Evolutionary conservation across 2,888 invertebrate genomes (phyloP), one percentile per base, ranked within the genome.

Genomic region (Tenthredo mesomela): DNA sequence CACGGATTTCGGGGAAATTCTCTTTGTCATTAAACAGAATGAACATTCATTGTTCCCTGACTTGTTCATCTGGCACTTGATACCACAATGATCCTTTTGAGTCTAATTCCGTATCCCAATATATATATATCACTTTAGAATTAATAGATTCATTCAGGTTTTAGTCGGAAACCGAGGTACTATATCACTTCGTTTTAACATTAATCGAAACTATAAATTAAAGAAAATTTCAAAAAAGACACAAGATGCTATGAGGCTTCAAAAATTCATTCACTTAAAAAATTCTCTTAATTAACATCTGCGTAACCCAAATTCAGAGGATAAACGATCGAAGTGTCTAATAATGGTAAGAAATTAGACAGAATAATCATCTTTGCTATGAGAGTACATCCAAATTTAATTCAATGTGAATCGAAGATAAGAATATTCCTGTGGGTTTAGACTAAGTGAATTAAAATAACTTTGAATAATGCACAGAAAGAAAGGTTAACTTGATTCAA

Each of bases 21-120:
- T 33, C 67, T 33, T 33, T 67, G 18, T 33, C 33, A 33, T 67
- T 67, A 29, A 18, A 67, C 67, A 67, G 25, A 61, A 25, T 25
- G 61, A 67, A 67, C 67, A 15, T 67, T 67, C 65, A 67, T 67
- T 67, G 67, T 67, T 67, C 33, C 67, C 29, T 18, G 6, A 6
- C 67, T 67, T 33, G 67, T 25, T 67, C 15, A 29, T 18, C 15
- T 6, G 67, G 67, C 18, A 67, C 15, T 67, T 33, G 61, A 25
- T 61, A 25, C 21, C 25, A 61, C 61, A 61, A 61, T 61, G 25
- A 25, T 33, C 25, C 15, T 67, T 33, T 18, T 15, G 15, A 67
- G 4, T 33, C 33, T 29, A 2, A 33, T 67, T 18, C 33, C 25
- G 18, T 67, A 12, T 67, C 67, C 33, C 4, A 33, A 33, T 67